Percentiles rank a stretch among this genome's conserved stretches.
phyloP scores from a whole-genome alignment of 2,888 invertebrate genomes.

The Tachystola acroxantha region DNA sequence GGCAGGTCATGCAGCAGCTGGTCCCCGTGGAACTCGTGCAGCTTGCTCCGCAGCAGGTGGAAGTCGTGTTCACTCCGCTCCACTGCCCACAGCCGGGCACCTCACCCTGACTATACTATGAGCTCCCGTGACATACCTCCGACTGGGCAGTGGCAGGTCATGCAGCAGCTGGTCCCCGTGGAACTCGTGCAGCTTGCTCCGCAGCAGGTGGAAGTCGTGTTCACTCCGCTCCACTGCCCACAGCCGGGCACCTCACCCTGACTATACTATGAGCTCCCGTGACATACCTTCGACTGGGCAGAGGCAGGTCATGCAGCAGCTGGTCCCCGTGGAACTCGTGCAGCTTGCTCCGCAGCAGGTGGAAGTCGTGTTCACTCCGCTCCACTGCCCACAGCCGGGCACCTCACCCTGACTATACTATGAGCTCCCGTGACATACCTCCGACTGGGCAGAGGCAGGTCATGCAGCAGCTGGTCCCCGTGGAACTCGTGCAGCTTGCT shows the following conservation, averaged over 20 bases:
- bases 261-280: too few species aligned
- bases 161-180: too few species aligned
- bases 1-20: slow-evolving; percentile 78
- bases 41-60: slow-evolving; percentile 87
- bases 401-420: slow-evolving; percentile 28
- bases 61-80: slow-evolving; percentile 89
- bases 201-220: too few species aligned
- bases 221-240: too few species aligned
- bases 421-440: slow-evolving; percentile 64
- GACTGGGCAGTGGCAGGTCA: too few species aligned
- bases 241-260: too few species aligned
- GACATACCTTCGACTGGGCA: slow-evolving; percentile 77
- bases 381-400: slow-evolving; percentile 79
- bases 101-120: too few species aligned
- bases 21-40: slow-evolving; percentile 92
- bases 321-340: slow-evolving; percentile 91
- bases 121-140: slow-evolving; percentile 72
- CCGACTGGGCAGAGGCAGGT: slow-evolving; percentile 80
- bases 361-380: slow-evolving; percentile 90
- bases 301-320: slow-evolving; percentile 77
- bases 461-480: slow-evolving; percentile 81
- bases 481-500: slow-evolving; percentile 91
- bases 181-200: too few species aligned
- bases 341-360: slow-evolving; percentile 87
- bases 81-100: slow-evolving; percentile 76